Conservation (phyloP, 2,888 invertebrate species). For the Parnassius glacialis region DNA sequence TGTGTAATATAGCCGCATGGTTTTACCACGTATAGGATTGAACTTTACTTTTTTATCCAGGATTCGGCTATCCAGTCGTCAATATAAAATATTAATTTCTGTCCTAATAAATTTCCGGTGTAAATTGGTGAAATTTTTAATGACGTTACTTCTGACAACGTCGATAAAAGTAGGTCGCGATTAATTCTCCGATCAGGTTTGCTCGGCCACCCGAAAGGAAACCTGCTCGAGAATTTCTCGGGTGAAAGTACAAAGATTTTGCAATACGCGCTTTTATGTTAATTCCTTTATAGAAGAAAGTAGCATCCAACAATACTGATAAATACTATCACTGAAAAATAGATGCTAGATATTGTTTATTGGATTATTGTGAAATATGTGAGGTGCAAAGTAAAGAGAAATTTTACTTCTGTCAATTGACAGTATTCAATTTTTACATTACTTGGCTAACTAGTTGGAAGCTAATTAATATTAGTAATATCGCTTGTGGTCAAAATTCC, state of each 20-base stretch:
- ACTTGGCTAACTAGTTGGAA: too few relatives aligned
- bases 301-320: too few relatives aligned
- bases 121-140: not conserved
- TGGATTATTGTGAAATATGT: not conserved
- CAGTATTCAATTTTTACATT: too few relatives aligned
- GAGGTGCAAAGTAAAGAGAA: not conserved
- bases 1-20: too few relatives aligned
- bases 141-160: not conserved
- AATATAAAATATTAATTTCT: not conserved
- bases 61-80: too few relatives aligned
- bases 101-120: not conserved
- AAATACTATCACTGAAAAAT: not conserved
- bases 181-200: not conserved
- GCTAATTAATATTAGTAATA: too few relatives aligned
- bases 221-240: conserved; percentile 6
- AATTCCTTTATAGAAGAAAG: conserved; percentile 3
- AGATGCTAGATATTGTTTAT: not conserved
- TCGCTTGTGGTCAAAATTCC: too few relatives aligned
- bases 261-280: conserved; percentile 11
- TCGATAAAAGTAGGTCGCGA: not conserved
- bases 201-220: conserved; percentile 6
- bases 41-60: too few relatives aligned
- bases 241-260: conserved; percentile 26
- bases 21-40: too few relatives aligned
- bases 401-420: not conserved